These are phyloP conservation scores for Himalopsyche anomala DNA, from an alignment of 2,888 invertebrate species.

Conservation along the genomic window DNA sequence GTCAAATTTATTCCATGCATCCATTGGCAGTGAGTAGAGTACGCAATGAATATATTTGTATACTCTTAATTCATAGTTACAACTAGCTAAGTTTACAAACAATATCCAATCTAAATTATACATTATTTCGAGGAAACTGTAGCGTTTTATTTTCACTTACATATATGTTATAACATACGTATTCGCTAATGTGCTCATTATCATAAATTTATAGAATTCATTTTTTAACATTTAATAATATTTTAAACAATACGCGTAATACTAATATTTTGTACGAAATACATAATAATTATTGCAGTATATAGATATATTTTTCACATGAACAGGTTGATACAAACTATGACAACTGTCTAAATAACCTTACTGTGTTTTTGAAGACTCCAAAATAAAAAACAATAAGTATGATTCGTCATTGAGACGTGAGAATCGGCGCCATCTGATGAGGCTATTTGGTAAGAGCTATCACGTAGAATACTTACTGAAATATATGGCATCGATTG, in stretches of 20 bases:
- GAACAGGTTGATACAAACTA: constrained; percentile 16
- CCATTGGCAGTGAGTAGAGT: constrained; percentile 36
- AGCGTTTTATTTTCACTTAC: background rate
- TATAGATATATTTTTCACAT: constrained; percentile 27
- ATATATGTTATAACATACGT: background rate
- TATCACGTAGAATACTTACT: constrained; percentile 3
- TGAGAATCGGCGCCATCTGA: no score
- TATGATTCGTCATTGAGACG: no score
- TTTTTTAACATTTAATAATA: constrained; percentile 34
- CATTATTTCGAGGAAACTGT: background rate
- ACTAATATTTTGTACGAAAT: constrained; percentile 37
- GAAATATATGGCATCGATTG: background rate
- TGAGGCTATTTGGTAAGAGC: constrained; percentile 7
- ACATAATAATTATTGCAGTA: constrained; percentile 37
- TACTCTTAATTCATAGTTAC: background rate
- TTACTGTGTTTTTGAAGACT: no score
- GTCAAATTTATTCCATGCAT: constrained; percentile 26
- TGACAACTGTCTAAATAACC: background rate
- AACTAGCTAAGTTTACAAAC: constrained; percentile 8
- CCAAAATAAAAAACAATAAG: no score
- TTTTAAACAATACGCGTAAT: constrained; percentile 2
- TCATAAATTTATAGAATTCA: constrained; percentile 33
- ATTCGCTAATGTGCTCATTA: background rate
- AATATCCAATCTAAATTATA: constrained; percentile 20
- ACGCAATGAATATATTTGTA: constrained; percentile 28